A percentile compares a stretch with the other conserved stretches of the same genome.
These are phyloP conservation scores for Porites cylindrica DNA, from an alignment of 92 coral and sea anemone genomes.

Conservation along the genomic window DNA sequence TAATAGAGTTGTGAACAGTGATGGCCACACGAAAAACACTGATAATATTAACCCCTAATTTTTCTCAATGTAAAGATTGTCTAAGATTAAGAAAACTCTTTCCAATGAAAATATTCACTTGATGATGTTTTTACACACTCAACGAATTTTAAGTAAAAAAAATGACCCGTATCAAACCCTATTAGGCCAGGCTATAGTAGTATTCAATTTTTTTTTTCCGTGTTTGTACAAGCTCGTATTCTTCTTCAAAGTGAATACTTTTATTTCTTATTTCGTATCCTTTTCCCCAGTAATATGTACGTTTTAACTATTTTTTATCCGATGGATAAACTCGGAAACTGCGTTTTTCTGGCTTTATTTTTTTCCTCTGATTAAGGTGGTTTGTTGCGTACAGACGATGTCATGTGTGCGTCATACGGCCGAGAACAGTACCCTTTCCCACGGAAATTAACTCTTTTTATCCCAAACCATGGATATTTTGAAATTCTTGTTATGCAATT, in stretches of 20 bases:
- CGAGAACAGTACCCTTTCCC: not conserved
- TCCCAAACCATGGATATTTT: conserved; percentile 20
- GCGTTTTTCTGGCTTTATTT: not conserved
- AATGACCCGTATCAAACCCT: too few relatives aligned
- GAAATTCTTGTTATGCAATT: conserved; percentile 36
- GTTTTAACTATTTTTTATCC: too few relatives aligned
- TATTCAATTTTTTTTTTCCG: too few relatives aligned
- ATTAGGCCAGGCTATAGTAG: too few relatives aligned
- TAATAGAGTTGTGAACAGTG: not conserved
- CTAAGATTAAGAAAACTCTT: not conserved
- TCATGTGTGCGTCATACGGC: conserved; percentile 23
- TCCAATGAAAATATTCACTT: not conserved
- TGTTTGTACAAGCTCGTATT: too few relatives aligned
- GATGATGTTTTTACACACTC: not conserved
- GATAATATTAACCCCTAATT: not conserved
- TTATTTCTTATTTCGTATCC: too few relatives aligned
- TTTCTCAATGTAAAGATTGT: not conserved
- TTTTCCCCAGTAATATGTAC: too few relatives aligned
- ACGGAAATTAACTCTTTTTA: conserved; percentile 38
- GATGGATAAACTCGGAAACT: not conserved
- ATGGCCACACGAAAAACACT: not conserved
- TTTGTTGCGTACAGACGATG: not conserved
- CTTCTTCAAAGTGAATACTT: too few relatives aligned
- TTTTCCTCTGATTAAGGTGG: not conserved
- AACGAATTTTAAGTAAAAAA: too few relatives aligned